Base-by-base conservation (phyloP, 2,113 vertebrate species). In the Tachysurus vachellii region DNA sequence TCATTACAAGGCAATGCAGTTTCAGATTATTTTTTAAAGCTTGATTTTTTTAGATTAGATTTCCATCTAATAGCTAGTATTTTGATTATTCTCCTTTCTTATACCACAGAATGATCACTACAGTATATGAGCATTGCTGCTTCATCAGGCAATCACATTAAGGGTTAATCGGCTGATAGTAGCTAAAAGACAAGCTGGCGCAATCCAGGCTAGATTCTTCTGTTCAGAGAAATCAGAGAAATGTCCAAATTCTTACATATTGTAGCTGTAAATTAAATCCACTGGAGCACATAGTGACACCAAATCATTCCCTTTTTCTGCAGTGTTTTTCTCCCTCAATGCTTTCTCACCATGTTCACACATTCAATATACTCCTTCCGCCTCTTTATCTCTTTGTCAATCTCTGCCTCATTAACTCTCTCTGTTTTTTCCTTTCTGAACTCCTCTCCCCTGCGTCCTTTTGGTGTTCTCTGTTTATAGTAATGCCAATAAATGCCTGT, bases 391-490 rank as follows among this genome's bases (percentile, higher is more conserved):
- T 54, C 59, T 56, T 28, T n/a, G 28, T 79, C 50, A 44, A 54
- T 8, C 44, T 57, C 50, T 61, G 26, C 59, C 28, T 47, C 4
- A 50, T 61, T 82, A 10, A 44, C 71, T 42, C 53, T 47, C 54
- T 56, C 12, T 86, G 77, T 71, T 80, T 66, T 85, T 68, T 84
- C 11, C 31, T 66, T 82, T 53, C 59, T 82, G 42, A 64, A 82
- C 81, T 84, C 31, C 21, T 70, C 66, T 57, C 83, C 83, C 50
- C 66, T 19, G 54, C 83, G 77, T 53, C 54, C 23, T 82, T 83
- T 86, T 26, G 75, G 53, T 85, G 47, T 61, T 17, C 4, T 85
- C 84, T 88, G 70, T 85, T 68, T 64, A 57, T 75, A 31, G 75
- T 82, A 86, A 83, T 68, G 70, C 68, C 8, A 75, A 75, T 59